These are phyloP conservation scores for Clarias gariepinus DNA, from an alignment of 2,113 vertebrate genomes.

Conservation along the genomic window DNA sequence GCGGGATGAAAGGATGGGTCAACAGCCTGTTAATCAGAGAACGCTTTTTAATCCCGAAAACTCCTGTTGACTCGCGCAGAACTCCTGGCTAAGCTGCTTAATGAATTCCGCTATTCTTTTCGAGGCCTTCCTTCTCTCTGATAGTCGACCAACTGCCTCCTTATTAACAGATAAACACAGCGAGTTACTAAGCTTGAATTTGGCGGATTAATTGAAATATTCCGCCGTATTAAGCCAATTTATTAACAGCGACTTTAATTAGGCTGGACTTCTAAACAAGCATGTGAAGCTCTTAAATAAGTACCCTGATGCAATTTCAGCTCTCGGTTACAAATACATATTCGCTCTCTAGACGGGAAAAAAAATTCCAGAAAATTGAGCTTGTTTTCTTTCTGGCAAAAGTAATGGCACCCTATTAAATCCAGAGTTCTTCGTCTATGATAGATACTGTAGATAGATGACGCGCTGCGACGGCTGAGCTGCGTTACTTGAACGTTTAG, in stretches of 20 bases:
- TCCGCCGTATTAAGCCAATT: not conserved
- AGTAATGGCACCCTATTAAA: not conserved
- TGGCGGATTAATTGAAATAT: not conserved
- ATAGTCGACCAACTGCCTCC: conserved; percentile 7
- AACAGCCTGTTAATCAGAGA: conserved; percentile 42
- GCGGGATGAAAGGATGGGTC: conserved; percentile 37
- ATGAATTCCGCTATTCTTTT: conserved; percentile 38
- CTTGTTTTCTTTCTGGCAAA: not conserved
- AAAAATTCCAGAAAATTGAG: not conserved
- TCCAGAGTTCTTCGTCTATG: too few relatives aligned
- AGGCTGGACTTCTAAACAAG: not conserved
- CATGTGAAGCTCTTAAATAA: not conserved
- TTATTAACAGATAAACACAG: conserved; percentile 31
- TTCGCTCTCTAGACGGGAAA: not conserved
- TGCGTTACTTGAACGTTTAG: not conserved
- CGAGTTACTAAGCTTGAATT: conserved; percentile 23
- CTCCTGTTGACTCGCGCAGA: conserved; percentile 46
- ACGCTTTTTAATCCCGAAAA: conserved; percentile 37
- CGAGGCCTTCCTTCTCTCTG: conserved; percentile 8
- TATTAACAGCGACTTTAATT: not conserved
- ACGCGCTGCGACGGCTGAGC: not conserved
- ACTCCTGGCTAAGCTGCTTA: conserved; percentile 49
- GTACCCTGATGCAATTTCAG: not conserved
- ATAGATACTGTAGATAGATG: too few relatives aligned
- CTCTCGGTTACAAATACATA: not conserved